phyloP scores from a whole-genome alignment of 2,888 invertebrate species.

The Pachliopta kotzebuea region DNA sequence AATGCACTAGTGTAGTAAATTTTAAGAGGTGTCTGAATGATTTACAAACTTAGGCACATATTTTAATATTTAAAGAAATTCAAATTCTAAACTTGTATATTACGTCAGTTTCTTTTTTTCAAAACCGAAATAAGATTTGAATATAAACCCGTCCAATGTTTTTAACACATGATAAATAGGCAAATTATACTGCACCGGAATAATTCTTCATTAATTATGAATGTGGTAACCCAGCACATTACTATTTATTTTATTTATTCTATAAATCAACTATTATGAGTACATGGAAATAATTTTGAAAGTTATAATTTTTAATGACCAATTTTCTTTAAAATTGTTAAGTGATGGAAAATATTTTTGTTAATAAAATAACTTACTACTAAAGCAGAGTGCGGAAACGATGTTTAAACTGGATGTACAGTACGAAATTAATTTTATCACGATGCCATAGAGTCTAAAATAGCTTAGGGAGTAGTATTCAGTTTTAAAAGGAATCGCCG shows the following conservation, averaged over 20 bases:
- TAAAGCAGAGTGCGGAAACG: constrained; percentile 4
- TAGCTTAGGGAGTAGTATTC: background rate
- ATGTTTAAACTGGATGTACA: background rate
- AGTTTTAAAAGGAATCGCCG: constrained; percentile 7
- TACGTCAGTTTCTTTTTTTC: background rate
- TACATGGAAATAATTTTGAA: too few species aligned
- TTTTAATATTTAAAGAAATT: background rate
- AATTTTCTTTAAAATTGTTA: background rate
- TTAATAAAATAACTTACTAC: background rate
- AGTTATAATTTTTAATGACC: too few species aligned
- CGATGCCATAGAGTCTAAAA: background rate
- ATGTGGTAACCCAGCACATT: background rate
- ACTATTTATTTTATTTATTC: background rate
- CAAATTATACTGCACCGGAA: background rate
- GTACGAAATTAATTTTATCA: background rate
- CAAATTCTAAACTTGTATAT: background rate
- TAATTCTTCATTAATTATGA: too few species aligned
- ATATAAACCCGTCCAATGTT: background rate
- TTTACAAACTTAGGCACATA: constrained; percentile 4
- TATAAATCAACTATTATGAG: too few species aligned
- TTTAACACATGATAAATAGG: background rate
- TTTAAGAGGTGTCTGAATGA: constrained; percentile 16
- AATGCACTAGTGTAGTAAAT: constrained; percentile 44
- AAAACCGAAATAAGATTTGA: too few species aligned
- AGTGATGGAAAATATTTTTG: background rate